Percentiles rank a stretch among this genome's conserved stretches.
These are phyloP conservation scores for Leptopilina myrica DNA, from an alignment of 2,888 invertebrate genomes.

Conservation along the genomic window DNA sequence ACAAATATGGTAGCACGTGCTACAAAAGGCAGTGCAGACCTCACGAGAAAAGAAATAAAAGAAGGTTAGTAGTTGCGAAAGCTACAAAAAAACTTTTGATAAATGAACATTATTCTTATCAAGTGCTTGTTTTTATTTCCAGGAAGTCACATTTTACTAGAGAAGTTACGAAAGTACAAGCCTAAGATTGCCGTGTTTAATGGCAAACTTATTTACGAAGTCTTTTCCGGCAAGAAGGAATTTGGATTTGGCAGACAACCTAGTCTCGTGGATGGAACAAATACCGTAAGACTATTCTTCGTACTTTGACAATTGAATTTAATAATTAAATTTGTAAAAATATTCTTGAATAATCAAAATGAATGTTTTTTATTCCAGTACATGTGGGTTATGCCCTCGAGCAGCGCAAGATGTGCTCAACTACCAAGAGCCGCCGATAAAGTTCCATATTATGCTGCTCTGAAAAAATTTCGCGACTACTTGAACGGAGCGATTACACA, in stretches of 20 bases:
- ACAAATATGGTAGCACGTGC: conserved; percentile 98
- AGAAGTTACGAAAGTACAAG: conserved; percentile 93
- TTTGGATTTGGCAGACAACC: conserved; percentile 98
- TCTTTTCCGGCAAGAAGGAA: conserved; percentile 97
- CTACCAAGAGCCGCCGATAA: conserved; percentile 98
- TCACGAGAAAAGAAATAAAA: conserved; percentile 95
- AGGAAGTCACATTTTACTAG: conserved; percentile 89
- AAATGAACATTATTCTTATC: conserved; percentile 17
- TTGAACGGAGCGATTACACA: conserved; percentile 91
- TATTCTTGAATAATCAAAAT: too few relatives aligned
- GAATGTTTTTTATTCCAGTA: conserved; percentile 80
- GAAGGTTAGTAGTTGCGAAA: conserved; percentile 80
- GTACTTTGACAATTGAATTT: too few relatives aligned
- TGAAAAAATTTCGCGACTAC: conserved; percentile 97
- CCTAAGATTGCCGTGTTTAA: conserved; percentile 99
- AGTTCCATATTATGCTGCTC: conserved; percentile 97
- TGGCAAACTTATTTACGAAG: conserved; percentile 99
- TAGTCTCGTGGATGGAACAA: conserved; percentile 93
- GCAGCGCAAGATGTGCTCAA: conserved; percentile 97
- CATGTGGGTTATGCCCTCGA: conserved; percentile 99
- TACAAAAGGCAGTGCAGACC: conserved; percentile 96
- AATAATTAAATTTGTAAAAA: too few relatives aligned
- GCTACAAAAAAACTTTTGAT: not conserved
- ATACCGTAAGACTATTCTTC: conserved; percentile 85
- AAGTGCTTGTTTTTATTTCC: conserved; percentile 52